Percentiles rank a stretch among this genome's conserved stretches.
phyloP scores from a whole-genome alignment of 2,888 invertebrate genomes.

The Andrena trimmerana region DNA sequence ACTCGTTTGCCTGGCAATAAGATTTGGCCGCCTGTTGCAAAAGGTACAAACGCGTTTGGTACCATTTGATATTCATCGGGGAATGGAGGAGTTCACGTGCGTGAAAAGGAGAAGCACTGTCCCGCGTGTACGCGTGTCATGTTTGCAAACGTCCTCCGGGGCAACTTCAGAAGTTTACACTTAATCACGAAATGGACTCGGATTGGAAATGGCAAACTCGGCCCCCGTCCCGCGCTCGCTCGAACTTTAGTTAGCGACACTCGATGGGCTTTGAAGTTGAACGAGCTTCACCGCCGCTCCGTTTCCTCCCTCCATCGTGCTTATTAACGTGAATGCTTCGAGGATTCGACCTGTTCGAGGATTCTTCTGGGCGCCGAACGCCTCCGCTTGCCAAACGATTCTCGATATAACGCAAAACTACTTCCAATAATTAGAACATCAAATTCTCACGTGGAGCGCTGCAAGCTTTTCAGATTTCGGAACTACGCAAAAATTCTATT shows the following conservation, averaged over 20 bases:
- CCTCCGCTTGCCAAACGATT: conserved; percentile 16
- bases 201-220: conserved; percentile 82
- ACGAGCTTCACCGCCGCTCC: conserved; percentile 72
- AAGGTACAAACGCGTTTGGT: neutral
- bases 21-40: neutral
- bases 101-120: conserved; percentile 43
- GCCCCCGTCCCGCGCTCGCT: conserved; percentile 42
- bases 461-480: neutral
- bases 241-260: conserved; percentile 84
- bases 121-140: conserved; percentile 48
- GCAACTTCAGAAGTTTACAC: conserved; percentile 81
- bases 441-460: neutral
- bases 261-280: conserved; percentile 81
- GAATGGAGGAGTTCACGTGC: conserved; percentile 33
- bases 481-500: too few species aligned
- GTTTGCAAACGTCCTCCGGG: conserved; percentile 67
- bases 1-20: neutral
- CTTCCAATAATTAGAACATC: neutral
- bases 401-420: neutral
- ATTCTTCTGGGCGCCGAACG: conserved; percentile 21
- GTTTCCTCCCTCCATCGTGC: conserved; percentile 77
- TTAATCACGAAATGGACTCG: conserved; percentile 84
- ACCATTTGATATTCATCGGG: conserved; percentile 23
- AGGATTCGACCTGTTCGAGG: conserved; percentile 30
- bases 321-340: conserved; percentile 76